Conservation (phyloP, 53 echinoderm and acorn worm species). For the Zoroaster sp. region DNA sequence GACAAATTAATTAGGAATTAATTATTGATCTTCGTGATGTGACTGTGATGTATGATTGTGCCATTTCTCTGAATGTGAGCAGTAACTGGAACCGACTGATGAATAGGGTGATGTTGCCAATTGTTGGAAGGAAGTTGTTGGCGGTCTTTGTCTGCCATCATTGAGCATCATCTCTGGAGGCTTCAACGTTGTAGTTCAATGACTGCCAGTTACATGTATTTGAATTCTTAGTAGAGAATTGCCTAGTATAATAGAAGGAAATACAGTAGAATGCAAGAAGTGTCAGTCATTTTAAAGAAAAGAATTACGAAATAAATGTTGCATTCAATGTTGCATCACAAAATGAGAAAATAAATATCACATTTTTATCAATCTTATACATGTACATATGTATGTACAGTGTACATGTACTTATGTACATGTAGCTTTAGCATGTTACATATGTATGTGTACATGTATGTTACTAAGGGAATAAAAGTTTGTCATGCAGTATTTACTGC, state of each 20-base stretch:
- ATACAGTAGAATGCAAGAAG: too few species aligned
- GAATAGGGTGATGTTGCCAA: constrained; percentile 31
- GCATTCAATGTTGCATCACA: too few species aligned
- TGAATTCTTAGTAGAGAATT: too few species aligned
- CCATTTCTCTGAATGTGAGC: constrained; percentile 38
- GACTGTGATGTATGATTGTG: neutral
- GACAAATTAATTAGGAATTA: constrained; percentile 60
- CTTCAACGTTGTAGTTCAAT: neutral
- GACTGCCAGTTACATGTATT: neutral
- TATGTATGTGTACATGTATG: neutral
- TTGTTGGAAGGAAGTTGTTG: neutral
- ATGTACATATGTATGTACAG: too few species aligned
- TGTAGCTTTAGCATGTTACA: neutral
- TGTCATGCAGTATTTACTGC: too few species aligned
- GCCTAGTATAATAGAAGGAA: too few species aligned
- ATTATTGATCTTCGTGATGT: constrained; percentile 23
- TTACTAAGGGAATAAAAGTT: too few species aligned
- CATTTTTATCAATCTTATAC: too few species aligned
- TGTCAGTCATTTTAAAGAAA: too few species aligned
- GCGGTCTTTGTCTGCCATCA: neutral
- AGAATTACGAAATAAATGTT: too few species aligned
- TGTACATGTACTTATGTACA: too few species aligned
- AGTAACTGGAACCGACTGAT: constrained; percentile 39
- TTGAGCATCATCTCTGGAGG: neutral
- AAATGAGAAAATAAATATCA: too few species aligned